Base-by-base conservation (phyloP, 35 echinoderm and acorn worm species). In the Ptychodera flava region DNA sequence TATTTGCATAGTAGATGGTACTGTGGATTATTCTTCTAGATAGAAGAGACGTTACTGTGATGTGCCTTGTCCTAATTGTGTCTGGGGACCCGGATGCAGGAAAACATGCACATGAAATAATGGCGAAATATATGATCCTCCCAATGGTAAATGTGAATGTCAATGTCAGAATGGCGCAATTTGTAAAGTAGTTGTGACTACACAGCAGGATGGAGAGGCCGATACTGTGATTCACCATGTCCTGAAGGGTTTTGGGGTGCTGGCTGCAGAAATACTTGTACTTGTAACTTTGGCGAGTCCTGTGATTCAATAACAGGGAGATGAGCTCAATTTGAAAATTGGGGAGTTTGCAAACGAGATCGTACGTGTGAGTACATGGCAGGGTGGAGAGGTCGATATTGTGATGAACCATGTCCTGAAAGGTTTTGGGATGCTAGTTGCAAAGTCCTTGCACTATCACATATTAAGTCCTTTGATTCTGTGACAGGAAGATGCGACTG, bases 231-330 rank as follows among this genome's bases (percentile, higher is more conserved):
- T n/a, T n/a, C n/a, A n/a, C n/a, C n/a, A n/a, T n/a, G n/a, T n/a
- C n/a, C n/a, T n/a, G n/a, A n/a, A n/a, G n/a, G n/a, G n/a, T n/a
- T n/a, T n/a, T n/a, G n/a, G n/a, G n/a, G n/a, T n/a, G n/a, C n/a
- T n/a, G n/a, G n/a, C n/a, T n/a, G n/a, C 33, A 33, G 28, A 0
- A 37, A 64, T 12, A 16, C 27, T 31, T 95, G 93, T 37, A 88
- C 31, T 14, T 97, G 95, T 87, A 81, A 88, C 27, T 91, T 93
- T 77, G 84, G 87, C 27, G 91, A 31, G 1, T 16, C 22, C 0
- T 97, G 95, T 83, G n/a, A 93, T 12, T 22, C 45, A 64, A 64
- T 64, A 12, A 22, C 6, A 12, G 45, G 45, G 45, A 64, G 45
- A 12, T 64, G 45, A 12, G 45, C 45, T 64, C 22, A 6, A 64